Evolutionary conservation across 2,113 vertebrate species (phyloP), one percentile per base, ranked within the genome.

Genomic region (Datnioides undecimradiatus): DNA sequence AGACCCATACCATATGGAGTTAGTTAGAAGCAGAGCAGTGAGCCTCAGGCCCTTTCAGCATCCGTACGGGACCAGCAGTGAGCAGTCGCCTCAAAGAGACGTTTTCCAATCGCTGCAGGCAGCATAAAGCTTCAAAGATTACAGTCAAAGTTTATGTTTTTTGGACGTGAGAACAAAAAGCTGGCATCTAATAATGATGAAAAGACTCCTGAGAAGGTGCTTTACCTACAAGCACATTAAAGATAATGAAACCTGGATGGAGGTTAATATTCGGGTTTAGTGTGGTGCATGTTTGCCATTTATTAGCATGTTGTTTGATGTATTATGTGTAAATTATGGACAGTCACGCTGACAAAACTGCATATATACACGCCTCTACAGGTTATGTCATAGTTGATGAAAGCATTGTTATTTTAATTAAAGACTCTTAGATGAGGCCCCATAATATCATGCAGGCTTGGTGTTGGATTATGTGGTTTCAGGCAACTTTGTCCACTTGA

Each of bases 1-100:
- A 90, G 77, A 91, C 84, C 82, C 12, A 51, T 12, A 76, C 58
- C 93, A 94, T 93, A 89, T 91, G 93, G 93, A 91, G 55, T 65
- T 83, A 76, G 87, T 94, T 93, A 94, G 84, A 23, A 76, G 82
- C 84, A 63, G 83, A 78, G 80, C 85, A 34, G 59, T 8, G 21
- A 57, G 88, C 89, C 90, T 36, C 54, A 14, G 86, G 90, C 83
- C 74, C 45, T 85, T 75, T 86, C 80, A 64, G 78, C 76, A 85
- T 91, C 82, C 13, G 68, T 73, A 71, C 60, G 14, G 62, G 74
- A 87, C 76, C 84, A 80, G 81, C 80, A 55, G 40, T 57, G 41
- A 90, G 63, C 77, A 25, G 83, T 72, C 64, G 54, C 76, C 88
- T 67, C 83, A 75, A 64, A 74, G 65, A 90, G 82, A 88, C 78